Base-by-base conservation (phyloP, 2,113 vertebrate genomes). In the Psophia crepitans region DNA sequence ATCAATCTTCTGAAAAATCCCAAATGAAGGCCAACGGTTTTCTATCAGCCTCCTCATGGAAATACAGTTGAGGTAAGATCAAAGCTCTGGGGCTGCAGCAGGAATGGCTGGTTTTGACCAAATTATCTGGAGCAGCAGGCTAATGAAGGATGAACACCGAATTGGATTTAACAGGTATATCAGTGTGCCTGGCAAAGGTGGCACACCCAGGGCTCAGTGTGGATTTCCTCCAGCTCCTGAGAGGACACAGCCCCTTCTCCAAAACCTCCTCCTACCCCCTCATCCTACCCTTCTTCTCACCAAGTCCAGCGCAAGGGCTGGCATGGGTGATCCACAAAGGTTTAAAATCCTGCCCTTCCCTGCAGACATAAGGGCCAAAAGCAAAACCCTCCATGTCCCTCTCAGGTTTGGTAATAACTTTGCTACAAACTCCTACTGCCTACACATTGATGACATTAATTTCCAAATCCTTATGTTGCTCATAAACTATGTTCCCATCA, bases 1-100 rank as follows among this genome's bases (percentile, higher is more conserved):
- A 96, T 98, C 86, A 96, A 97, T 98, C 96, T 96, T 92, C 80
- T 65, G 70, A 56, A 95, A 95, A 94, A 89, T 90, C 93, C 78
- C 49, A 80, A 87, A 83, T 81, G 76, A 95, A 95, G 80, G 60
- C 58, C 66, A 92, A 89, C 48, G 69, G 90, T 95, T 96, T 95
- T 90, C 74, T 85, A n/a, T 92, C 93, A 88, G 37, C 37, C 49
- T 64, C 15, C 9, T 90, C 54, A 35, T 44, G 85, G 92, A 96
- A 89, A 78, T 87, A 54, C 14, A 85, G 80, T 27, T 7, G 39
- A 69, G 57, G 65, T 41, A 94, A 87, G 87, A 97, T 89, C 89
- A 95, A 95, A 95, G 84, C 81, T 82, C 61, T 37, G 44, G 39
- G 56, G 69, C 60, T 92, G 41, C 20, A 69, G 69, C 57, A 58